These are phyloP conservation scores for Chironomus striatipennis DNA, from an alignment of 1,140 invertebrate genomes.

Conservation along the genomic window DNA sequence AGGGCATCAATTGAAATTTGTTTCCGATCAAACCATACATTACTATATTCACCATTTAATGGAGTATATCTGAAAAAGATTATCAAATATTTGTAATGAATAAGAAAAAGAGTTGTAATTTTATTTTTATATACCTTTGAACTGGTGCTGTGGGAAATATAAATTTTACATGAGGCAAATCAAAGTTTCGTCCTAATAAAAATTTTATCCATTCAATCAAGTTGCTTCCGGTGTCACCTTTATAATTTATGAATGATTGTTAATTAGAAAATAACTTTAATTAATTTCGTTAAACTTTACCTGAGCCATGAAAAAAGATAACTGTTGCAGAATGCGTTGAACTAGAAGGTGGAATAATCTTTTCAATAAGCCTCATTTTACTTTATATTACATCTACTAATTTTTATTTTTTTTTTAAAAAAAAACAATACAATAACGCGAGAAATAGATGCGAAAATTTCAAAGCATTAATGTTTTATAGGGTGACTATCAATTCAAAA, in stretches of 20 bases:
- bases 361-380: constrained; percentile 29
- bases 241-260: constrained; percentile 25
- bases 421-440: too few species aligned
- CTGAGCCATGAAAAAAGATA: constrained; percentile 55
- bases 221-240: constrained; percentile 53
- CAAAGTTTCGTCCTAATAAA: constrained; percentile 47
- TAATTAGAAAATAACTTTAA: too few species aligned
- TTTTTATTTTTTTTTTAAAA: too few species aligned
- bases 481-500: too few species aligned
- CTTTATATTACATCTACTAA: too few species aligned
- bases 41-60: constrained; percentile 47
- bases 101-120: too few species aligned
- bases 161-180: constrained; percentile 58
- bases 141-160: constrained; percentile 61
- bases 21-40: constrained; percentile 63
- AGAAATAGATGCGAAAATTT: too few species aligned
- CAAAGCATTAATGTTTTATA: too few species aligned
- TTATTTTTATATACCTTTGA: too few species aligned
- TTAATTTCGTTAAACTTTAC: too few species aligned
- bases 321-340: constrained; percentile 44
- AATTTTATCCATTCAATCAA: constrained; percentile 55
- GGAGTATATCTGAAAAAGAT: constrained; percentile 47
- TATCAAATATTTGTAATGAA: too few species aligned
- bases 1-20: constrained; percentile 48
- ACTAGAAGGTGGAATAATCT: constrained; percentile 36